Percentiles rank a stretch among this genome's conserved stretches.
Conservation (phyloP, 2,113 vertebrate species). For the Prochilodus magdalenae region DNA sequence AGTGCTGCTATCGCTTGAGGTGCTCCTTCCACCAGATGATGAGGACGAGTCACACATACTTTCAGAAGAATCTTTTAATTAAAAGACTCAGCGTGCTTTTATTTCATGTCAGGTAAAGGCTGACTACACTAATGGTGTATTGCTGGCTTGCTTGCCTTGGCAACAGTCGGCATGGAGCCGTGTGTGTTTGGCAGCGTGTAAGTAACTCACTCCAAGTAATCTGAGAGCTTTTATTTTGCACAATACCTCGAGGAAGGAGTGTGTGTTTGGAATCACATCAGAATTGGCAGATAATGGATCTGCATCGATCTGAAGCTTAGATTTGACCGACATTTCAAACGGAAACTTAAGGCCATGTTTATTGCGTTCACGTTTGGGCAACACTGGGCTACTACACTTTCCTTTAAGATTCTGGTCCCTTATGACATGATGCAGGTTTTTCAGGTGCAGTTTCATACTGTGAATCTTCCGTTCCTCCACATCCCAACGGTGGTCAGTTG, state of each 20-base stretch:
- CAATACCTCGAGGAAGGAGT: neutral
- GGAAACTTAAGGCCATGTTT: too few species aligned
- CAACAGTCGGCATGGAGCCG: conserved; percentile 51
- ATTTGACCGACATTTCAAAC: too few species aligned
- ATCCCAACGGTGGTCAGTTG: too few species aligned
- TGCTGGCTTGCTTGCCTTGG: conserved; percentile 38
- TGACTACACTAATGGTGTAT: conserved; percentile 6
- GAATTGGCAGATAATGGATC: too few species aligned
- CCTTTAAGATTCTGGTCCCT: too few species aligned
- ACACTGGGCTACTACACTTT: too few species aligned
- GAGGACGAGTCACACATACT: conserved; percentile 23
- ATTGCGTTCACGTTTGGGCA: too few species aligned
- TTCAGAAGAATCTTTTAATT: conserved; percentile 32
- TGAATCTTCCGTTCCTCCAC: too few species aligned
- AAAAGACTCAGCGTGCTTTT: conserved; percentile 37
- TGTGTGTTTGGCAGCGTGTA: neutral
- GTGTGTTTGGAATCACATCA: neutral
- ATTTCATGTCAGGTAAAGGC: conserved; percentile 23
- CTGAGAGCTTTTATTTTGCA: neutral
- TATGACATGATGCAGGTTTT: too few species aligned
- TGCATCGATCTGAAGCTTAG: too few species aligned
- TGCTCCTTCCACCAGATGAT: conserved; percentile 28
- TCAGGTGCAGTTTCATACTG: too few species aligned
- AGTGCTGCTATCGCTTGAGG: conserved; percentile 21
- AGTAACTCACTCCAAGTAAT: neutral